Base-by-base conservation (phyloP, 2,797 vertebrate genomes). In the Chrysolophus pictus region DNA sequence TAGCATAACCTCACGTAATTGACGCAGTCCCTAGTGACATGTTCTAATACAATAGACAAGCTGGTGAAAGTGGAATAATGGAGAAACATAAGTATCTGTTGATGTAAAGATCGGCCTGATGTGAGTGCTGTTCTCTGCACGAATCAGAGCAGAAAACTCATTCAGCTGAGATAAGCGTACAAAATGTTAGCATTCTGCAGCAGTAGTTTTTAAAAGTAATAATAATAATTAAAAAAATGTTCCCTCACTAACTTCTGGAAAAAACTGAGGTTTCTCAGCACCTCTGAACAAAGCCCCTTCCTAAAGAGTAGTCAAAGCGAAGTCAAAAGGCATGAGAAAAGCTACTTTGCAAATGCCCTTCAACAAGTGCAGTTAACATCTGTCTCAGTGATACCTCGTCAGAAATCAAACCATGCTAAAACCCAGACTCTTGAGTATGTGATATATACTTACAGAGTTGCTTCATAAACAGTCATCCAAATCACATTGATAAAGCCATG, bases 61-160 rank as follows among this genome's bases (percentile, higher is more conserved):
- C 71, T 96, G 94, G 68, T 93, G 71, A 70, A 94, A 93, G 70
- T 83, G 55, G 46, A 88, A 81, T 90, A 87, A 91, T 73, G 85
- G 93, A 92, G 87, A 87, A 95, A 93, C 0, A 0, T 94, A 74
- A 90, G 84, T 94, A 96, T 93, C 84, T 84, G 78, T 60, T 88
- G 76, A 87, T 85, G 82, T 94, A 84, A 79, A 62, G 69, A 60
- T 59, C 78, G 56, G 73, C 71, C 73, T 84, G 67, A 88, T 68
- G 77, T 28, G 37, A 83, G 63, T n/a, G 33, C 16, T 81, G 49
- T 76, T 35, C 35, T 89, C 71, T 64, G 33, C 71, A 69, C 44
- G 63, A 73, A 88, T 88, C 58, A 82, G 21, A 77, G 72, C 46
- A 88, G 68, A 88, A 88, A 91, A 33, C 15, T 47, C 6, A 60